Conservation (phyloP, 1,140 invertebrate genomes). For the Himalopsyche phryganea region DNA sequence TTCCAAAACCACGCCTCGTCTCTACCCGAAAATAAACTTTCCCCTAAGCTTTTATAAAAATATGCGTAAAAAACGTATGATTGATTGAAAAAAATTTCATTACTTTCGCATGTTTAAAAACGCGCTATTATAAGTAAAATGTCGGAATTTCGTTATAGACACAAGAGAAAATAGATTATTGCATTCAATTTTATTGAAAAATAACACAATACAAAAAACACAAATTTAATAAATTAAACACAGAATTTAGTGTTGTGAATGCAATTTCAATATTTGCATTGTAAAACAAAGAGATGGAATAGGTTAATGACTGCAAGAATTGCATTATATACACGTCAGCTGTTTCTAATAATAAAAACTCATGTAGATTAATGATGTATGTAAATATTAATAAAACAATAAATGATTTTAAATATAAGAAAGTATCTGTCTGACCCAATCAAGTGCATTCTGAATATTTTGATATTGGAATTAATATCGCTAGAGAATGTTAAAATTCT, state of each 20-base stretch:
- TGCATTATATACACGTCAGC: too few relatives aligned
- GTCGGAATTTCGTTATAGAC: background rate
- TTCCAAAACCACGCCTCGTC: too few relatives aligned
- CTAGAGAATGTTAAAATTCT: too few relatives aligned
- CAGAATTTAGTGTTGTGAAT: background rate
- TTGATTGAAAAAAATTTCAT: conserved; percentile 19
- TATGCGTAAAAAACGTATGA: conserved; percentile 15
- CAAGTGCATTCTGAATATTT: too few relatives aligned
- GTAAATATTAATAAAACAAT: too few relatives aligned
- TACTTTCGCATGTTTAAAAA: background rate
- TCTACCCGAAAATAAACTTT: background rate
- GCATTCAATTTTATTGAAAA: background rate
- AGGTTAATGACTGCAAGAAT: too few relatives aligned
- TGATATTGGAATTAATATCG: too few relatives aligned
- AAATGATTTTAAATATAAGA: too few relatives aligned
- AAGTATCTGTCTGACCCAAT: too few relatives aligned
- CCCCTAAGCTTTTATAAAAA: background rate
- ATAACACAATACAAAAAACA: background rate
- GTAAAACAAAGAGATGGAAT: background rate
- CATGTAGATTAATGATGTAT: too few relatives aligned
- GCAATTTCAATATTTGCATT: too few relatives aligned
- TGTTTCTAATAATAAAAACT: too few relatives aligned
- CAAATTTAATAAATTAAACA: background rate
- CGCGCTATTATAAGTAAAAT: background rate
- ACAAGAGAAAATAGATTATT: background rate